Evolutionary conservation across 1,140 invertebrate species (phyloP).

Genomic region (Pantala flavescens): DNA sequence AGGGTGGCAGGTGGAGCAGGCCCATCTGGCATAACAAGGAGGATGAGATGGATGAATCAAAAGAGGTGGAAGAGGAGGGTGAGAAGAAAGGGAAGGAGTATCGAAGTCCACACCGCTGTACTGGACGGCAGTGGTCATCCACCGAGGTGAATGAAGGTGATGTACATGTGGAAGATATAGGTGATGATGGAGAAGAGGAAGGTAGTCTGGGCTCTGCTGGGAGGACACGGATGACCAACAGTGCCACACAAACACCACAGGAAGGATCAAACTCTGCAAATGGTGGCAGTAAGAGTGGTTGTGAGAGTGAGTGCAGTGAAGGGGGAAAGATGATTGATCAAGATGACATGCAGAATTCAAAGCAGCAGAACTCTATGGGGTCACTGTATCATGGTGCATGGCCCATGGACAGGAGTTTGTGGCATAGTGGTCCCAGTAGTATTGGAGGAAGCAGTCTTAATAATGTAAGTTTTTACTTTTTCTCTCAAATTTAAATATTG

Average conservation of each 20-base stretch:
- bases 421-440: slow-evolving; percentile 41
- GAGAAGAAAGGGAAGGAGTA: slow-evolving; percentile 8
- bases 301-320: slow-evolving; percentile 8
- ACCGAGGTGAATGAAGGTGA: slow-evolving; percentile 24
- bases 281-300: neutral
- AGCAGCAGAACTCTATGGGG: slow-evolving; percentile 26
- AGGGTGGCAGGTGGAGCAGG: slow-evolving; percentile 12
- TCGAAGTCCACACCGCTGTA: neutral
- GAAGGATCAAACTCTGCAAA: neutral
- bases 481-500: slow-evolving; percentile 14
- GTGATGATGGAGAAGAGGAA: slow-evolving; percentile 34
- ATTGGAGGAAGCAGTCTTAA: slow-evolving; percentile 24
- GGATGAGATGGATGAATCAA: slow-evolving; percentile 33
- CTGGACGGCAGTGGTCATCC: neutral
- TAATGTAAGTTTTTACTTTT: slow-evolving; percentile 18
- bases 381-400: slow-evolving; percentile 56
- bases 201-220: slow-evolving; percentile 25
- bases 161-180: slow-evolving; percentile 30
- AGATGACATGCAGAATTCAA: neutral
- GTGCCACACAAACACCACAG: slow-evolving; percentile 30
- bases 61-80: slow-evolving; percentile 26
- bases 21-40: slow-evolving; percentile 21
- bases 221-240: slow-evolving; percentile 24
- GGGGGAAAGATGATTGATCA: neutral
- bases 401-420: slow-evolving; percentile 48